Conservation (phyloP, 2,797 vertebrate genomes). For the Galaxias olidus region DNA sequence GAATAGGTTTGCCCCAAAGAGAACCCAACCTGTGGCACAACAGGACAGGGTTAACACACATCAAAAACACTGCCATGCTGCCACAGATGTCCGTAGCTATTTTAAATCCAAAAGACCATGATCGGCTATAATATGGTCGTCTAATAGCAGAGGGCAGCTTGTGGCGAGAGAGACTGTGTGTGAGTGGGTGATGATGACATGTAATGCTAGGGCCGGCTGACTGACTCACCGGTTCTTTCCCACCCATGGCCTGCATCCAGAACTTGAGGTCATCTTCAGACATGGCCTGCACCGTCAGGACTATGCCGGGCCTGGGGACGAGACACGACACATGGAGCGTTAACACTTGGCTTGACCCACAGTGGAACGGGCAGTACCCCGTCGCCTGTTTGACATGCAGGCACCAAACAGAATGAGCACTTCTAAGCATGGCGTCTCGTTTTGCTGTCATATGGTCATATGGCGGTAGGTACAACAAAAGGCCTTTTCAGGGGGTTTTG, state of each 20-base stretch:
- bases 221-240: slow-evolving; percentile 91
- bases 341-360: too few relatives aligned
- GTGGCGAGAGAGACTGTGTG: slow-evolving; percentile 12
- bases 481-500: too few relatives aligned
- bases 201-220: neutral
- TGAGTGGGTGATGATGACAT: slow-evolving; percentile 42
- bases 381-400: too few relatives aligned
- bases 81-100: too few relatives aligned
- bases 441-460: too few relatives aligned
- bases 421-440: too few relatives aligned
- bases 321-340: neutral
- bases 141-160: slow-evolving; percentile 8
- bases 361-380: too few relatives aligned
- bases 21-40: slow-evolving; percentile 55
- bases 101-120: too few relatives aligned
- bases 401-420: too few relatives aligned
- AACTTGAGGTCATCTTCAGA: slow-evolving; percentile 92
- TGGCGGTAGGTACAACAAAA: too few relatives aligned
- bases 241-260: slow-evolving; percentile 96
- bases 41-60: neutral
- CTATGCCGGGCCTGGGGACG: slow-evolving; percentile 81
- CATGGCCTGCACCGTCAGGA: slow-evolving; percentile 90
- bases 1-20: slow-evolving; percentile 66
- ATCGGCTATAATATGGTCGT: neutral
- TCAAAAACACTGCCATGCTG: too few relatives aligned